Conservation (phyloP, 2,797 vertebrate genomes). For the Parotocinclus haroldoi region DNA sequence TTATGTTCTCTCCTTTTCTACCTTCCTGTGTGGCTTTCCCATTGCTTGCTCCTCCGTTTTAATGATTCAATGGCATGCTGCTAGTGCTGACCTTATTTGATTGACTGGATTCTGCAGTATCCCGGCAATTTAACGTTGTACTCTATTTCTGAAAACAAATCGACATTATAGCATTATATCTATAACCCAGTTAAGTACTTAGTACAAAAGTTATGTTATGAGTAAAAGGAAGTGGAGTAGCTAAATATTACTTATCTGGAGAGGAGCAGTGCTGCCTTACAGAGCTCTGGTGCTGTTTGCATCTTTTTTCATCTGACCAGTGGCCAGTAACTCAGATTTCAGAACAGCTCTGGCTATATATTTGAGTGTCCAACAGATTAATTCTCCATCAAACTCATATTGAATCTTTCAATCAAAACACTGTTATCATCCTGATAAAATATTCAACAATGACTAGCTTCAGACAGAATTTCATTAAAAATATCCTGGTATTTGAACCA, state of each 20-base stretch:
- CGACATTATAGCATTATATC: slow-evolving; percentile 30
- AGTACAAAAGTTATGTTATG: slow-evolving; percentile 2
- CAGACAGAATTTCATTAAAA: no score
- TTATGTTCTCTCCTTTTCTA: slow-evolving; percentile 18
- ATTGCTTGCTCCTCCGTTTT: slow-evolving; percentile 39
- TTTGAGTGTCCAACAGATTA: no score
- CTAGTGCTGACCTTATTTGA: slow-evolving; percentile 36
- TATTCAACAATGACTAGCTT: no score
- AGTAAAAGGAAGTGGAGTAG: background rate
- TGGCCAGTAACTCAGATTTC: no score
- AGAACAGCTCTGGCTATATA: no score
- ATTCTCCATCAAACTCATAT: no score
- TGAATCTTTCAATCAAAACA: no score
- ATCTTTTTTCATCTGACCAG: no score
- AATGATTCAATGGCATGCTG: slow-evolving; percentile 36
- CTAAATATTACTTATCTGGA: background rate
- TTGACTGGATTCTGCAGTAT: slow-evolving; percentile 23
- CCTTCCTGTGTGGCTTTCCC: slow-evolving; percentile 27
- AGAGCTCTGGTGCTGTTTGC: background rate
- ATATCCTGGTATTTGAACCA: no score
- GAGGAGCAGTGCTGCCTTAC: background rate
- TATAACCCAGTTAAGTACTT: slow-evolving; percentile 33
- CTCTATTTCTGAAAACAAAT: slow-evolving; percentile 37
- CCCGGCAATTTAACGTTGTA: slow-evolving; percentile 18
- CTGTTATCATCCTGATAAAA: no score